Evolutionary conservation across 2,888 invertebrate genomes (phyloP).

Genomic region (Leptinotarsa rubiginosa): DNA sequence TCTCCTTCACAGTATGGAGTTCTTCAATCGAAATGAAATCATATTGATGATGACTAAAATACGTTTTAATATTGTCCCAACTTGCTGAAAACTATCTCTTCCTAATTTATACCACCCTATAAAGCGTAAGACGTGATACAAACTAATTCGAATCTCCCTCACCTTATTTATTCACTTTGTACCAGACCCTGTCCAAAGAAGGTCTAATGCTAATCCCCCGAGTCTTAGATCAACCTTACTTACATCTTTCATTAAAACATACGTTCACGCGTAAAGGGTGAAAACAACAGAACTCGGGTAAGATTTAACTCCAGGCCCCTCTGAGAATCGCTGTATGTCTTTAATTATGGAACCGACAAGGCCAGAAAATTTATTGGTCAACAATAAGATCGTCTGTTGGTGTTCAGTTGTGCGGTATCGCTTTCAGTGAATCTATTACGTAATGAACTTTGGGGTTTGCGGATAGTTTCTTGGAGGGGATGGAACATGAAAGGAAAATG

Average conservation of each 20-base stretch:
- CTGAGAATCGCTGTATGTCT: conserved; percentile 50
- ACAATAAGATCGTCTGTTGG: conserved; percentile 44
- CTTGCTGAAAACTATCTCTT: not conserved
- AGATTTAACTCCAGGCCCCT: conserved; percentile 37
- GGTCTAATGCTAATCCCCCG: conserved; percentile 40
- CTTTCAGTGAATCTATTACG: conserved; percentile 24
- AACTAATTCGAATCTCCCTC: conserved; percentile 21
- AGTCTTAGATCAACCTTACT: conserved; percentile 46
- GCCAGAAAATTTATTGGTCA: conserved; percentile 52
- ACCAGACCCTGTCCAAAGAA: conserved; percentile 31
- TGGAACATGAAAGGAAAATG: not conserved
- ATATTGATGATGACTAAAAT: no score
- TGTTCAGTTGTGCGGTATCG: conserved; percentile 28
- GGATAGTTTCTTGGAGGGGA: conserved; percentile 1
- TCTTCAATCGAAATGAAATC: no score
- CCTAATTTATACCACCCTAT: conserved; percentile 1
- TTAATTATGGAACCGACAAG: conserved; percentile 58
- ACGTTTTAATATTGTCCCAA: not conserved
- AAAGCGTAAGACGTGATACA: not conserved
- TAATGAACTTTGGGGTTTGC: conserved; percentile 21
- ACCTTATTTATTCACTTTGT: conserved; percentile 36
- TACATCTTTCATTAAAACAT: conserved; percentile 48
- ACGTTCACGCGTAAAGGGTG: conserved; percentile 47
- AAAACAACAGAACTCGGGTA: conserved; percentile 44
- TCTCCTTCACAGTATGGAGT: no score